Evolutionary conservation across 64 coral and sea anemone genomes (phyloP).

Genomic region (Actinia tenebrosa): DNA sequence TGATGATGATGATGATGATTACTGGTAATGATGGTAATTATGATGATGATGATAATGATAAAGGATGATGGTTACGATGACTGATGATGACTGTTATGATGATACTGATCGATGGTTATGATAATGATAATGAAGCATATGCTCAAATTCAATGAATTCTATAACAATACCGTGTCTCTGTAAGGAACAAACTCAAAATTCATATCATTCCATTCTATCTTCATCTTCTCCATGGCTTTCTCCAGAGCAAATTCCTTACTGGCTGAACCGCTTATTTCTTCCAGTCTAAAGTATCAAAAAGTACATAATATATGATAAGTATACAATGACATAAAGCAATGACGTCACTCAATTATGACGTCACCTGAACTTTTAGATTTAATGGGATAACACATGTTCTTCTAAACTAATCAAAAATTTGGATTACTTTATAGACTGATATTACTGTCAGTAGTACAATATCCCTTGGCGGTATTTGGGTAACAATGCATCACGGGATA

Average conservation of each 20-base stretch:
- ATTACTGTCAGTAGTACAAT: too few species aligned
- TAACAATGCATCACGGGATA: too few species aligned
- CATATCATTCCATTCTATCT: constrained; percentile 97
- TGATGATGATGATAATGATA: background rate
- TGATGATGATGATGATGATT: too few species aligned
- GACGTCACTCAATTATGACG: background rate
- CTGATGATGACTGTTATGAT: background rate
- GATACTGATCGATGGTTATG: too few species aligned
- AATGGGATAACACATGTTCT: too few species aligned
- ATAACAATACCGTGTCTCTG: constrained; percentile 58
- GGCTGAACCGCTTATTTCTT: constrained; percentile 88
- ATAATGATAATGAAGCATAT: background rate
- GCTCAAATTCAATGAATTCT: too few species aligned
- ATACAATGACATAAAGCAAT: background rate
- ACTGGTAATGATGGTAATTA: too few species aligned
- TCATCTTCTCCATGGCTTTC: constrained; percentile 98
- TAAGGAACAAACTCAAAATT: constrained; percentile 93
- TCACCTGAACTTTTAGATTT: background rate
- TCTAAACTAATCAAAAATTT: too few species aligned
- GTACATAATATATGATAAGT: background rate
- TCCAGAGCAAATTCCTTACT: constrained; percentile 97
- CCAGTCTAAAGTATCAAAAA: constrained; percentile 47
- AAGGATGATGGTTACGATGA: too few species aligned
- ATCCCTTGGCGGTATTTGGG: too few species aligned
- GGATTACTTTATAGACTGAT: too few species aligned